Conservation (phyloP, 2,888 invertebrate genomes). For the Dryadula phaetusa region DNA sequence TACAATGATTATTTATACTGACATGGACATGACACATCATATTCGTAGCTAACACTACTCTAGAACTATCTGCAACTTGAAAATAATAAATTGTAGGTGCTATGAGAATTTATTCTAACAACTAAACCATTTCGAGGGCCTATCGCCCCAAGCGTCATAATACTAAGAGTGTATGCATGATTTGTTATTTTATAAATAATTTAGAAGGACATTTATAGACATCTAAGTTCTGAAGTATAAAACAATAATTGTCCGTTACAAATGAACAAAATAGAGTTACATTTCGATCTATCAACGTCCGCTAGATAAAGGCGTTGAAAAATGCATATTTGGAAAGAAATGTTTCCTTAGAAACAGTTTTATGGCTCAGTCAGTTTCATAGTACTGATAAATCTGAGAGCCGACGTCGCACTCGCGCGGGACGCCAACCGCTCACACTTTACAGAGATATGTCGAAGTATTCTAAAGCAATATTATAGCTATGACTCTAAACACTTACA, state of each 20-base stretch:
- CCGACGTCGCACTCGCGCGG: constrained; percentile 40
- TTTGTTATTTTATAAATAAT: constrained; percentile 80
- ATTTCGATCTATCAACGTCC: constrained; percentile 50
- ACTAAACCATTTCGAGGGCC: constrained; percentile 75
- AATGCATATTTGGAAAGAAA: constrained; percentile 77
- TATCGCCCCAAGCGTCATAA: constrained; percentile 77
- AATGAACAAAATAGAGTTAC: constrained; percentile 33
- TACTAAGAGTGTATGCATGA: constrained; percentile 83
- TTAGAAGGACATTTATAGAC: constrained; percentile 78
- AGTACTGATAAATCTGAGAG: constrained; percentile 57
- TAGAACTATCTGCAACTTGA: constrained; percentile 81
- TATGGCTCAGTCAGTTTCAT: constrained; percentile 66
- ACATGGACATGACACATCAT: constrained; percentile 83
- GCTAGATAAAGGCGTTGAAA: constrained; percentile 63
- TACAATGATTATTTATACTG: constrained; percentile 84
- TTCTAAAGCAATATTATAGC: constrained; percentile 83
- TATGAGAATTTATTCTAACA: constrained; percentile 80
- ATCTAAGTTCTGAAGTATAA: constrained; percentile 68
- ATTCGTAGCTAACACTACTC: constrained; percentile 80
- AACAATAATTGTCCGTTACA: constrained; percentile 55
- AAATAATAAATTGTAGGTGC: constrained; percentile 78
- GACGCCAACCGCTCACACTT: constrained; percentile 73
- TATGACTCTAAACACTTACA: constrained; percentile 83
- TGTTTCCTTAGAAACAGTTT: constrained; percentile 45
- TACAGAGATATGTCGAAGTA: constrained; percentile 83